Evolutionary conservation across 2,888 invertebrate genomes (phyloP).

Genomic region (Eutolmus rufibarbis): DNA sequence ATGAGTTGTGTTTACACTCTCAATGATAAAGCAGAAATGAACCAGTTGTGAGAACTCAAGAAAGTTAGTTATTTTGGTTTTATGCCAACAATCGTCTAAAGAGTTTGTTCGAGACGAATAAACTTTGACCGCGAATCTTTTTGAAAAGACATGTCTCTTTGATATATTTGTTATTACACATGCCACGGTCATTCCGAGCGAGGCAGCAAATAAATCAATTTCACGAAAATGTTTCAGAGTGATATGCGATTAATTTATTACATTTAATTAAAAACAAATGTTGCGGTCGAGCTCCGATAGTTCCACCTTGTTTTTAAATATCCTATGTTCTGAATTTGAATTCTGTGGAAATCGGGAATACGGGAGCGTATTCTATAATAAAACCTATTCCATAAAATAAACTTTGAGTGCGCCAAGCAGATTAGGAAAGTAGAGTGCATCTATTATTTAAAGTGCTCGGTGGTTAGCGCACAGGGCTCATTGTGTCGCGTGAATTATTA

Average conservation of each 20-base stretch:
- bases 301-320: not conserved
- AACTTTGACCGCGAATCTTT: slow-evolving; percentile 5
- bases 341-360: no score
- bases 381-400: not conserved
- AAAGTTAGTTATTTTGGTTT: not conserved
- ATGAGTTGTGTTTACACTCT: not conserved
- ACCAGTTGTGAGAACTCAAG: not conserved
- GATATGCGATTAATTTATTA: not conserved
- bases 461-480: not conserved
- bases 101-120: not conserved
- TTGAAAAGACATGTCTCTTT: not conserved
- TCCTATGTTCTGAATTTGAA: not conserved
- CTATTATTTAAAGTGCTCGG: not conserved
- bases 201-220: not conserved
- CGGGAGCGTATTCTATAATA: no score
- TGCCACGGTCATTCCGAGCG: not conserved
- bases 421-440: not conserved
- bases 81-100: not conserved
- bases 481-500: not conserved
- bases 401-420: not conserved
- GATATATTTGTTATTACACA: not conserved
- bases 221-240: not conserved
- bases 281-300: no score
- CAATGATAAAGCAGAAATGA: not conserved
- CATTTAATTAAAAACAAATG: no score